Conservation (phyloP, 2,113 vertebrate genomes). For the Thunnus thynnus region DNA sequence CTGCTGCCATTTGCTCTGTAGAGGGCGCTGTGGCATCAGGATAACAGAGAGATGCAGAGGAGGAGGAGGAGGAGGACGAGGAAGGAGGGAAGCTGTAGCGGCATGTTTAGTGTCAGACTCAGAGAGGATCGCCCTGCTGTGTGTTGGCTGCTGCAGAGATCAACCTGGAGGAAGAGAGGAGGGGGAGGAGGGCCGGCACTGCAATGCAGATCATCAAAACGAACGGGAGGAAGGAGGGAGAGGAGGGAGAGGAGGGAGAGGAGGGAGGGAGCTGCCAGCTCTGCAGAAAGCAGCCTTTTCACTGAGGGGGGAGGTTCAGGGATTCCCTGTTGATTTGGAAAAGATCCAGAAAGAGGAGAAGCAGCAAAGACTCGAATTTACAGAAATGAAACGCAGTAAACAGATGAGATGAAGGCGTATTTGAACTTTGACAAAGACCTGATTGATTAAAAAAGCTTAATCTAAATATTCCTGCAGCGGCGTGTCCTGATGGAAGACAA, state of each 20-base stretch:
- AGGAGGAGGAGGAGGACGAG: not conserved
- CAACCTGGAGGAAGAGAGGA: conserved; percentile 29
- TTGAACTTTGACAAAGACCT: too few species aligned
- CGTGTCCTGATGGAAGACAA: not conserved
- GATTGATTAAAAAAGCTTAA: too few species aligned
- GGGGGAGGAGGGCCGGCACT: conserved; percentile 23
- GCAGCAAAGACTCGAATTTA: not conserved
- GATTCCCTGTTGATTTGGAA: conserved; percentile 60
- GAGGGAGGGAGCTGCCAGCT: conserved; percentile 4
- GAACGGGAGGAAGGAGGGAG: not conserved
- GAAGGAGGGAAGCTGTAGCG: not conserved
- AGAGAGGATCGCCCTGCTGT: conserved; percentile 49
- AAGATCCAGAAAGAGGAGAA: conserved; percentile 22
- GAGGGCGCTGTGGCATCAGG: conserved; percentile 54
- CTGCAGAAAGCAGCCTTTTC: conserved; percentile 33
- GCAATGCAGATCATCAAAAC: conserved; percentile 69
- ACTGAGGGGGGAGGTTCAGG: conserved; percentile 8
- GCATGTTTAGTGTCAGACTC: conserved; percentile 36
- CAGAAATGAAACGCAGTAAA: not conserved
- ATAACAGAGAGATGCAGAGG: not conserved
- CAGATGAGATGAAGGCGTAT: too few species aligned
- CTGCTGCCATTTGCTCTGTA: conserved; percentile 39
- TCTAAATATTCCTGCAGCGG: not conserved
- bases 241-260: not conserved
- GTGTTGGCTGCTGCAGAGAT: conserved; percentile 65